Conservation (phyloP, 2,113 vertebrate species). For the Paratilapia polleni region DNA sequence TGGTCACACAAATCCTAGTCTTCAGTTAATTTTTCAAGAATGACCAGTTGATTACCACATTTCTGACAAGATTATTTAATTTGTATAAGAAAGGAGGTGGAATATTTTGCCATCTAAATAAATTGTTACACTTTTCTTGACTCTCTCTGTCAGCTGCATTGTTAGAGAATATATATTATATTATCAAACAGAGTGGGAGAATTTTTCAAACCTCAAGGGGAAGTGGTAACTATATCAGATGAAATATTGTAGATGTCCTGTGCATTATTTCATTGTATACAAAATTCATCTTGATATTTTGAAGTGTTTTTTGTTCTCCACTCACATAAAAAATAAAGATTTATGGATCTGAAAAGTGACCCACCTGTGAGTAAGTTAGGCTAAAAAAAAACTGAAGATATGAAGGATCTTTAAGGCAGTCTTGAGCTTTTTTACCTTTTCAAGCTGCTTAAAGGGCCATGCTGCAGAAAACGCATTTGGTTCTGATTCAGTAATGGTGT, state of each 20-base stretch:
- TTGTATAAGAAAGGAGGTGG: background rate
- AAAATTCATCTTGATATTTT: background rate
- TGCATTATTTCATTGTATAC: background rate
- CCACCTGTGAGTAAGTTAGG: too few species aligned
- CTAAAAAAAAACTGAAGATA: too few species aligned
- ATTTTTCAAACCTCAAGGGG: too few species aligned
- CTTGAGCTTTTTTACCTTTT: background rate
- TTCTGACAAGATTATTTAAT: background rate
- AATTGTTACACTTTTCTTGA: background rate
- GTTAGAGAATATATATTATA: background rate
- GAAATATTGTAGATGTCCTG: background rate
- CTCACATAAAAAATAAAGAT: background rate
- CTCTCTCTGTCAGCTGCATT: background rate
- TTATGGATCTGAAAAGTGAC: background rate
- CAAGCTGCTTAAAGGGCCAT: too few species aligned
- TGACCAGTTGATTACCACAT: background rate
- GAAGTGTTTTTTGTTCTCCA: background rate
- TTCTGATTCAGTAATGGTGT: background rate
- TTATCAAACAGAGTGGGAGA: background rate
- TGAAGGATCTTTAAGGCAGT: background rate
- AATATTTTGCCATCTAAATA: background rate
- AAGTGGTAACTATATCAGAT: too few species aligned
- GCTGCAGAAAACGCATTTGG: background rate
- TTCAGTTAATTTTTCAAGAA: background rate
- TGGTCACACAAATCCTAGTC: background rate